These are phyloP conservation scores for Chymomyza fuscimana DNA, from an alignment of 2,888 invertebrate species.

Conservation along the genomic window DNA sequence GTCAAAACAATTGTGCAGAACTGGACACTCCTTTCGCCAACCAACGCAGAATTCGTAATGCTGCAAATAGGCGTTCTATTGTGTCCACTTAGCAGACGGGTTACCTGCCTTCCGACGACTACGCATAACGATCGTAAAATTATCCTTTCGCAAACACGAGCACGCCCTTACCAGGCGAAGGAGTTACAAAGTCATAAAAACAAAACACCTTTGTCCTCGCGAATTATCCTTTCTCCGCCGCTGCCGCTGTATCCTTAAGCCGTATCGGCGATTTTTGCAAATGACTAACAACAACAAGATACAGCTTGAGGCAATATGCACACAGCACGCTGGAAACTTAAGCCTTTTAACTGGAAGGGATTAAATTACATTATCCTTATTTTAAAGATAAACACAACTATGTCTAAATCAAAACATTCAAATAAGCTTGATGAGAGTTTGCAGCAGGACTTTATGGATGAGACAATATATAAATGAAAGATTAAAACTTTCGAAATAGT, in stretches of 20 bases:
- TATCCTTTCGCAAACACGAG: slow-evolving; percentile 66
- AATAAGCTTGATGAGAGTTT: slow-evolving; percentile 20
- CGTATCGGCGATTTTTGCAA: slow-evolving; percentile 44
- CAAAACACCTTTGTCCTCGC: slow-evolving; percentile 72
- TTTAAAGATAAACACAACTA: slow-evolving; percentile 75
- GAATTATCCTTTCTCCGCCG: slow-evolving; percentile 60
- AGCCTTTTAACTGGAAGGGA: slow-evolving; percentile 73
- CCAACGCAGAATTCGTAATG: slow-evolving; percentile 49
- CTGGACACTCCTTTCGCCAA: slow-evolving; percentile 52
- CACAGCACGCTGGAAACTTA: slow-evolving; percentile 17
- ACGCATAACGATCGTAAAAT: slow-evolving; percentile 61
- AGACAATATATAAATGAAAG: no score
- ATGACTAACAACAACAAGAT: slow-evolving; percentile 47
- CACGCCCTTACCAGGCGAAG: slow-evolving; percentile 54
- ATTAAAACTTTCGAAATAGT: no score
- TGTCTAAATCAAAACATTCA: slow-evolving; percentile 30
- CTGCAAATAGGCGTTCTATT: slow-evolving; percentile 64
- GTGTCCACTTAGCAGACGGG: slow-evolving; percentile 54
- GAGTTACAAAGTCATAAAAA: slow-evolving; percentile 76
- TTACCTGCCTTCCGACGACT: slow-evolving; percentile 55
- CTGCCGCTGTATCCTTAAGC: slow-evolving; percentile 56
- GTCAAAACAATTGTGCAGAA: slow-evolving; percentile 66
- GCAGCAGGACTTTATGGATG: not conserved
- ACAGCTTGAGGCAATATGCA: not conserved
- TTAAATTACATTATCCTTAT: slow-evolving; percentile 77